Conservation (phyloP, 1,140 invertebrate genomes). For the Bradynema listronoti region DNA sequence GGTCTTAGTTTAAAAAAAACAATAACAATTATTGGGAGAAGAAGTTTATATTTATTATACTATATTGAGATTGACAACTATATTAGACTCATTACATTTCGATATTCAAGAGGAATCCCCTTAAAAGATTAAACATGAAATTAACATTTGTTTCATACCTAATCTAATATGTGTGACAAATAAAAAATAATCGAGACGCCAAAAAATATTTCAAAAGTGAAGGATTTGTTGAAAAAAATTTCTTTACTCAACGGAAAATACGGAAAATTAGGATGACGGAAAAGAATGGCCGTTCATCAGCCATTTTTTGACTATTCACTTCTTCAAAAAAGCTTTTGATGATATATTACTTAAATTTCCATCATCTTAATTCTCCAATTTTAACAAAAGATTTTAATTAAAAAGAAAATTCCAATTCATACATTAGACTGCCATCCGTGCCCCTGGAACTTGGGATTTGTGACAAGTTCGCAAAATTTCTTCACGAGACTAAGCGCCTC, state of each 20-base stretch:
- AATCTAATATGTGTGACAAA: too few relatives aligned
- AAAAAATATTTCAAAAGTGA: too few relatives aligned
- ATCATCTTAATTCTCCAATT: background rate
- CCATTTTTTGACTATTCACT: background rate
- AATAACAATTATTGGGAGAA: background rate
- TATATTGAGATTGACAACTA: too few relatives aligned
- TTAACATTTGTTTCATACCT: too few relatives aligned
- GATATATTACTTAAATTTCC: background rate
- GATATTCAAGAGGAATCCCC: too few relatives aligned
- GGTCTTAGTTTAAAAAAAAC: background rate
- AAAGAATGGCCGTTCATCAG: too few relatives aligned
- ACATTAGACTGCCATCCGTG: conserved; percentile 38
- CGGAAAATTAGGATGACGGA: too few relatives aligned
- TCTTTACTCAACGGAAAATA: too few relatives aligned
- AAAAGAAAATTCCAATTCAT: conserved; percentile 11
- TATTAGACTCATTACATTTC: too few relatives aligned
- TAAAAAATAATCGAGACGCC: too few relatives aligned
- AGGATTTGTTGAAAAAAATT: too few relatives aligned
- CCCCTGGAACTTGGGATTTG: conserved; percentile 20
- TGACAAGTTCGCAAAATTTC: conserved; percentile 25
- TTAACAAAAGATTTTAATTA: background rate
- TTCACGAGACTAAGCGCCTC: conserved; percentile 28
- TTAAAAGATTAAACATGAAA: too few relatives aligned
- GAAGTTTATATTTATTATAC: background rate
- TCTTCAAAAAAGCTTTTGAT: background rate